A percentile compares a stretch with the other conserved stretches of the same genome.
Conservation (phyloP, 1,140 invertebrate genomes). For the Anthonomus grandis region DNA sequence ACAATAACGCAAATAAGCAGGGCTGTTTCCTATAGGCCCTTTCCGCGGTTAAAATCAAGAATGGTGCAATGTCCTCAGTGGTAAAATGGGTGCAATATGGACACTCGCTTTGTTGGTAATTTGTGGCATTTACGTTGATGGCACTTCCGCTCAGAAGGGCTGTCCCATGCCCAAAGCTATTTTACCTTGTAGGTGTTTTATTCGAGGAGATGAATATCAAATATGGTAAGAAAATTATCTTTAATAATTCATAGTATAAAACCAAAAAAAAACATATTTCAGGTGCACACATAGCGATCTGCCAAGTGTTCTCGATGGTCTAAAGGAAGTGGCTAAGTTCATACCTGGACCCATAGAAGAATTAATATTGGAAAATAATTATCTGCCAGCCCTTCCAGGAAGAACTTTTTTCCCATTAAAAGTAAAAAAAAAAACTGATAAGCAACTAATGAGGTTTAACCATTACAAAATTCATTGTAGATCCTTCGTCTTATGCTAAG, state of each 20-base stretch:
- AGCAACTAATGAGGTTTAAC: no score
- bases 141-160: neutral
- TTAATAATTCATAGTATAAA: neutral
- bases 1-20: conserved; percentile 5
- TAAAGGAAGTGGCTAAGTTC: conserved; percentile 66
- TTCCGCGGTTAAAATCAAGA: conserved; percentile 3
- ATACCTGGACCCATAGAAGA: conserved; percentile 74
- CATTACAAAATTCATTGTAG: conserved; percentile 1
- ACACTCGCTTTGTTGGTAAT: conserved; percentile 8
- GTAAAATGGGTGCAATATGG: conserved; percentile 8
- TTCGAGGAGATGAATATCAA: conserved; percentile 62
- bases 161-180: conserved; percentile 64
- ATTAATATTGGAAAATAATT: conserved; percentile 81
- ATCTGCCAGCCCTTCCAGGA: conserved; percentile 74
- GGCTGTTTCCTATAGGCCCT: neutral
- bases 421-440: no score
- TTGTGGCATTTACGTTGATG: neutral
- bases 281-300: conserved; percentile 87
- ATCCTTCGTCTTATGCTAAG: conserved; percentile 71
- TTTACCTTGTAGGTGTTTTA: conserved; percentile 64
- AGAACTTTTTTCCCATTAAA: conserved; percentile 70
- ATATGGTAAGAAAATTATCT: conserved; percentile 57
- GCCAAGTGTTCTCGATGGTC: conserved; percentile 66
- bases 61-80: conserved; percentile 3
- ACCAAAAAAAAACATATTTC: no score